Base-by-base conservation (phyloP, 2,888 invertebrate genomes). In the Sympetrum striolatum region DNA sequence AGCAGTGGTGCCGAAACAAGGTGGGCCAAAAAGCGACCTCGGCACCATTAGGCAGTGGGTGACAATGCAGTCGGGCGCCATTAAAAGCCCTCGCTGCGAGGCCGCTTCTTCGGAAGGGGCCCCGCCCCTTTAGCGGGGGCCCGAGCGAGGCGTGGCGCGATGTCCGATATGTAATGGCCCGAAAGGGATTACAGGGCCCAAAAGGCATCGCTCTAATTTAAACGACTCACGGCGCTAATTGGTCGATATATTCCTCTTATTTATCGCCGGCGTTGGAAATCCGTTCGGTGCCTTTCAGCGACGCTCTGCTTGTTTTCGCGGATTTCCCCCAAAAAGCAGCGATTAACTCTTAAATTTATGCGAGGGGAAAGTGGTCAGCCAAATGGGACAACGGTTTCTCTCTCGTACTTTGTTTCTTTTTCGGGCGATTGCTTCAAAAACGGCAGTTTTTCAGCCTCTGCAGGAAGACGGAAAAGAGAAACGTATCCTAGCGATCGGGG, bases 171-270 rank as follows among this genome's bases (percentile, higher is more conserved):
- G 58, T 86, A 86, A 86, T 86, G 39, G 37, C 10, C 22, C 22
- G 12, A n/a, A 14, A 37, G 86, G 60, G 31, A 86, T 86, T 37
- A 31, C 53, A 86, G 60, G 64, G 37, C 39, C 86, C 60, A 53
- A 37, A 60, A 37, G 60, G 58, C 64, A 60, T 64, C 60, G 37
- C 25, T 58, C 60, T 86, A 86, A 86, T 86, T 86, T 60, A 86
- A 86, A 64, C 60, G 86, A 86, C 60, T 86, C 37, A 39, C 2
- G 5, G 22, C 64, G 37, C 86, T 86, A 86, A 86, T 86, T 86
- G 86, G 86, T 37, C 86, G 60, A 37, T 53, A 86, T 86, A 37
- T 86, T 53, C 18, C 60, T 37, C 82, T 86, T 86, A 86, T 86
- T 86, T 86, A 86, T 86, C 14, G 86, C 35, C n/a, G 86, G 60